phyloP scores from a whole-genome alignment of 1,140 invertebrate species.

The Zaprionus vittiger region DNA sequence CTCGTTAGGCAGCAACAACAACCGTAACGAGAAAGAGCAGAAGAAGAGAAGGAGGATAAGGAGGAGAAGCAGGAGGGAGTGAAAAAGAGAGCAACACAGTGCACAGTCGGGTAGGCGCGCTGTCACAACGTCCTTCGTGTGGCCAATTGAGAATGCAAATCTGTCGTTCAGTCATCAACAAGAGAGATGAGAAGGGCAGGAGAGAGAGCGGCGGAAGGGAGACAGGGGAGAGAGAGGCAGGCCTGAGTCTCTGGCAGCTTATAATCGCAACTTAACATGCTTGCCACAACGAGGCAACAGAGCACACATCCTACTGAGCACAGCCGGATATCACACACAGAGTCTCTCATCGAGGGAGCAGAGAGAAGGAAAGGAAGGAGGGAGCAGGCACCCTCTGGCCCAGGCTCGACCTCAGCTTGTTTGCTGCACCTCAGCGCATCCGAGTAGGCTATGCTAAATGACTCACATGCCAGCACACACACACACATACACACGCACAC shows the following conservation, averaged over 20 bases:
- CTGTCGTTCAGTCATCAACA: slow-evolving; percentile 38
- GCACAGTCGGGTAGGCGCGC: slow-evolving; percentile 2
- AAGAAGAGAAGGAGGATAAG: neutral
- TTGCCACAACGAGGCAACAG: slow-evolving; percentile 70
- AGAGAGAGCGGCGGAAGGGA: neutral
- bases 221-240: neutral
- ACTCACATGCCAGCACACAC: slow-evolving; percentile 47
- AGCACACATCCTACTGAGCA: slow-evolving; percentile 70
- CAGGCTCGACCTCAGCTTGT: slow-evolving; percentile 51
- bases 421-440: slow-evolving; percentile 57
- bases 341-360: neutral
- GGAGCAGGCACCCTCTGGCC: slow-evolving; percentile 6
- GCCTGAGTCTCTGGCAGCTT: slow-evolving; percentile 63
- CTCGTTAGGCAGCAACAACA: slow-evolving; percentile 26
- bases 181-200: neutral
- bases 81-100: slow-evolving; percentile 1
- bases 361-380: neutral
- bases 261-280: slow-evolving; percentile 83
- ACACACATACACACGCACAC: slow-evolving; percentile 10
- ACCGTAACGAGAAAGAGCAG: neutral
- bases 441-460: slow-evolving; percentile 67
- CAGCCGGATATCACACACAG: slow-evolving; percentile 73
- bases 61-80: neutral
- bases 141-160: slow-evolving; percentile 81
- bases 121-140: slow-evolving; percentile 52